Conservation (phyloP, 2,888 invertebrate species). For the Eledona agricola region DNA sequence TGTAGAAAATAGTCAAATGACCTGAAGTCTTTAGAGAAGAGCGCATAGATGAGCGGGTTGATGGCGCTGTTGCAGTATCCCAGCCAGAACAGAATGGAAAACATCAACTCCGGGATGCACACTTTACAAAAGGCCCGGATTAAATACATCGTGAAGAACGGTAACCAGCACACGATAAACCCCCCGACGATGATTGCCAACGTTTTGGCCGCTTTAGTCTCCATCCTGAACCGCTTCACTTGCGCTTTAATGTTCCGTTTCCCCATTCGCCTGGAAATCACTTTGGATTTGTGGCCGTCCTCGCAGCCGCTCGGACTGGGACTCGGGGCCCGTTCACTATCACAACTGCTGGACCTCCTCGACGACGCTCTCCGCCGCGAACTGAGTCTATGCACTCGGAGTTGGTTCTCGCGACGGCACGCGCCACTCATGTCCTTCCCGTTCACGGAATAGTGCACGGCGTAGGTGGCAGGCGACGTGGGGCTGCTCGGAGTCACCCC, state of each 20-base stretch:
- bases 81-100: slow-evolving; percentile 95
- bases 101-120: slow-evolving; percentile 85
- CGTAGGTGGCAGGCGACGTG: slow-evolving; percentile 63
- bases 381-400: slow-evolving; percentile 64
- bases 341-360: slow-evolving; percentile 65
- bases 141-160: slow-evolving; percentile 95
- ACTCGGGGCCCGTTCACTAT: slow-evolving; percentile 64
- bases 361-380: slow-evolving; percentile 54
- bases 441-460: slow-evolving; percentile 75
- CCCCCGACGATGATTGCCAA: slow-evolving; percentile 96
- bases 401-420: slow-evolving; percentile 66
- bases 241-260: slow-evolving; percentile 90
- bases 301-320: slow-evolving; percentile 60
- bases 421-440: slow-evolving; percentile 68
- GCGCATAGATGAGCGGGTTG: slow-evolving; percentile 93
- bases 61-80: slow-evolving; percentile 98
- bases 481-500: slow-evolving; percentile 61
- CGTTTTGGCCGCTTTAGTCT: slow-evolving; percentile 97
- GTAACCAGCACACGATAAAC: slow-evolving; percentile 96
- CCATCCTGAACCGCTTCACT: slow-evolving; percentile 92
- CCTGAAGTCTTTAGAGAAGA: slow-evolving; percentile 94
- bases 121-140: slow-evolving; percentile 87
- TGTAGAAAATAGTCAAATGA: slow-evolving; percentile 2
- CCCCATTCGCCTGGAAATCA: slow-evolving; percentile 76
- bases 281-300: slow-evolving; percentile 58